These are phyloP conservation scores for Nemapogon koenigi DNA, from an alignment of 2,888 invertebrate genomes.

Conservation along the genomic window DNA sequence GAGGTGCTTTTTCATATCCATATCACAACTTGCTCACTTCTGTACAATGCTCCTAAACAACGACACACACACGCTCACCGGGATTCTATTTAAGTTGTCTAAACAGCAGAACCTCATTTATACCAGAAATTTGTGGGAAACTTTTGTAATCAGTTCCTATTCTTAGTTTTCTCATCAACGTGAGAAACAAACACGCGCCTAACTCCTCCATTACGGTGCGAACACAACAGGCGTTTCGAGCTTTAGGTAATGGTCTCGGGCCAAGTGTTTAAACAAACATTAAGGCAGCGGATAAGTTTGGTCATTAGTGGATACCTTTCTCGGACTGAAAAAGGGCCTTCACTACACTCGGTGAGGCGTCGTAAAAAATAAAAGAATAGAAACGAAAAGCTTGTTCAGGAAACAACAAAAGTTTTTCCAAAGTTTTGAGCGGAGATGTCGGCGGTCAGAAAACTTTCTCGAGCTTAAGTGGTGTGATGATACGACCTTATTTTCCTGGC, in stretches of 20 bases:
- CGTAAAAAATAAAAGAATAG: conserved; percentile 7
- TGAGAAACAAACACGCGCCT: conserved; percentile 29
- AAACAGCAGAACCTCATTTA: conserved; percentile 35
- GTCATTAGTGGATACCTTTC: conserved; percentile 28
- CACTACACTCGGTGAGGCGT: conserved; percentile 7
- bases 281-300: conserved; percentile 34
- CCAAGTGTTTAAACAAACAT: conserved; percentile 45
- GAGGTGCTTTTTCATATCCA: no score
- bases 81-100: not conserved
- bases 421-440: no score
- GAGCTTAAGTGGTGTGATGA: no score
- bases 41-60: no score
- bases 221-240: conserved; percentile 20
- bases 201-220: conserved; percentile 18
- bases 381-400: conserved; percentile 8
- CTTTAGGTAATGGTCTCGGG: conserved; percentile 27
- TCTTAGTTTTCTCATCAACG: conserved; percentile 46
- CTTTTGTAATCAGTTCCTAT: conserved; percentile 44
- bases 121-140: conserved; percentile 28
- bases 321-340: conserved; percentile 6
- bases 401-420: conserved; percentile 7
- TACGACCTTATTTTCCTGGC: no score
- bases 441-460: conserved; percentile 5
- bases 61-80: no score
- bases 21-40: no score